Evolutionary conservation across 2,888 invertebrate genomes (phyloP).

Genomic region (Troides aeacus): DNA sequence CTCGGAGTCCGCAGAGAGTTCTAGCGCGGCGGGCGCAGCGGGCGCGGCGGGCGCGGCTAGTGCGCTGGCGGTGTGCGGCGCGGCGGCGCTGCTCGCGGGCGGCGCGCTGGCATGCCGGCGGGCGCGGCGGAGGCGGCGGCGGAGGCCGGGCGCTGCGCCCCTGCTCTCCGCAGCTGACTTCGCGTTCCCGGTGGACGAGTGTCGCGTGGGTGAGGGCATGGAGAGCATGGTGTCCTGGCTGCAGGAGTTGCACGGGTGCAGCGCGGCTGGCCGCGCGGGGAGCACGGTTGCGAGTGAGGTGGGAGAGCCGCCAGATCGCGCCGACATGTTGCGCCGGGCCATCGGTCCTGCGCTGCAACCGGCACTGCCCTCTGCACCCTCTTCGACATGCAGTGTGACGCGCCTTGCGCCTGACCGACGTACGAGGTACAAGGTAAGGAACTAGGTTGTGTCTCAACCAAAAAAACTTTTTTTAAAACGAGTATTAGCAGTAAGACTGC

Average conservation of each 20-base stretch:
- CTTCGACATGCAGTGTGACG: slow-evolving; percentile 74
- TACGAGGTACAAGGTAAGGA: slow-evolving; percentile 89
- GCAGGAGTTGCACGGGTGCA: slow-evolving; percentile 90
- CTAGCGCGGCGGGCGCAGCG: slow-evolving; percentile 31
- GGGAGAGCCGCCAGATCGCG: slow-evolving; percentile 85
- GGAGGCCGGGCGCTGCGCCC: slow-evolving; percentile 42
- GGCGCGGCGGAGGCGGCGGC: slow-evolving; percentile 29
- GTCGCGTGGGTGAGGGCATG: slow-evolving; percentile 84
- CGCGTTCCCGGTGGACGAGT: slow-evolving; percentile 56
- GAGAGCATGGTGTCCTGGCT: slow-evolving; percentile 93
- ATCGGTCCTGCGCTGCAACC: slow-evolving; percentile 73
- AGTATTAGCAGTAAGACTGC: too few relatives aligned
- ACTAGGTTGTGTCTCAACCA: neutral
- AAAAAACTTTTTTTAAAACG: too few relatives aligned
- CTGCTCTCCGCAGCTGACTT: slow-evolving; percentile 45
- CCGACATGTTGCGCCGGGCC: slow-evolving; percentile 87
- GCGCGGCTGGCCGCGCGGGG: slow-evolving; percentile 76
- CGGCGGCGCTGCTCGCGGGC: slow-evolving; percentile 32
- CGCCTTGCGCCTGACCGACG: slow-evolving; percentile 82
- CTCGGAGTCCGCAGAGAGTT: slow-evolving; percentile 17
- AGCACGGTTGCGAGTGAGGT: too few relatives aligned
- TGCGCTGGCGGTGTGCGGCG: slow-evolving; percentile 32
- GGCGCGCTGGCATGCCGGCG: slow-evolving; percentile 33
- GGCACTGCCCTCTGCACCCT: slow-evolving; percentile 71
- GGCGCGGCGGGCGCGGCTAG: slow-evolving; percentile 29